Base-by-base conservation (phyloP, 1,140 invertebrate genomes). In the Yoshiicerus persimilis region DNA sequence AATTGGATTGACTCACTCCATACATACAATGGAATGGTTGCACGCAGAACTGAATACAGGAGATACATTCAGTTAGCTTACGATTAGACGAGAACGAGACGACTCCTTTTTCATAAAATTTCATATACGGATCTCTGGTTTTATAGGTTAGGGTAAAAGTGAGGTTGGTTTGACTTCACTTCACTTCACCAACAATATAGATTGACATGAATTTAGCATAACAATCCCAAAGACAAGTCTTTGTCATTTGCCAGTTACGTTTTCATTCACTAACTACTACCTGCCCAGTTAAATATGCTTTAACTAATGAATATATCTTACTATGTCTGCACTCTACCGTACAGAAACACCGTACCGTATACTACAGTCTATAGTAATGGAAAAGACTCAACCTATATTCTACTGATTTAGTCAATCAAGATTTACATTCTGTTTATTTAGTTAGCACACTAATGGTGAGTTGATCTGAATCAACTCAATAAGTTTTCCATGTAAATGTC, bases 131-230 rank as follows among this genome's bases (percentile, higher is more conserved):
- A 80, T 80, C 75, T 80, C 75, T 84, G 83, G 27, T 84, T 84
- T 84, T 84, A 84, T 84, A 84, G 83, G 83, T 84, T 84, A 84
- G 83, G 83, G 38, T 84, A 84, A 84, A 84, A 84, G 83, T 84
- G 80, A 84, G 70, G 70, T 84, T 84, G 16, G 25, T 38, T 84
- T 32, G 20, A 30, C 20, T 41, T 84, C 9, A 84, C 39, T 41
- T 32, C 5, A 30, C 20, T 41, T 84, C 9, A 84, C 39, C 25
- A 47, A 36, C 47, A 56, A 80, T 80, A 30, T 30, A 70, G 30
- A 27, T 70, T 70, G 66, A 30, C 66, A 30, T 70, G 20, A n/a
- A 56, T 56, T 56, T 56, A 56, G 47, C 47, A 56, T 56, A 56
- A 56, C 47, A 56, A 56, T n/a, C n/a, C 20, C 47, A 56, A n/a